Evolutionary conservation across 2,888 invertebrate species (phyloP), one percentile per base, ranked within the genome.

Genomic region (Ctenicera cuprea): DNA sequence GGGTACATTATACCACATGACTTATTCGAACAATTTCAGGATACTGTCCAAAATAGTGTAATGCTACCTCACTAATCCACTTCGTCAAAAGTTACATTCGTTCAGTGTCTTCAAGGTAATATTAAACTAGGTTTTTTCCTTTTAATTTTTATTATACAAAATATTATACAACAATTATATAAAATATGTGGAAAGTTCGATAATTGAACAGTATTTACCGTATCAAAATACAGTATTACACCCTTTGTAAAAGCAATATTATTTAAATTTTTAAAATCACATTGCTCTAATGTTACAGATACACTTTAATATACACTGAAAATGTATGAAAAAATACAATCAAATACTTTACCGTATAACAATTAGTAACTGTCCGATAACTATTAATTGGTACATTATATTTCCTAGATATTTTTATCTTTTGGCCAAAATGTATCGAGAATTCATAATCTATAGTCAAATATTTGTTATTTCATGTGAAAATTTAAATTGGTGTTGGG

Each of bases 31-130:
- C n/a, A n/a, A n/a, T 33, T 77, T 16, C 50, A 81, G 80, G 75
- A 80, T 18, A 73, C 76, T 7, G 80, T 79, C 1, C 37, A 80
- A 64, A 72, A 22, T 22, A 82, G 80, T 73, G 75, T 82, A 14
- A 82, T 82, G 81, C 37, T 77, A 30, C 74, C 75, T 65, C 71
- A 75, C 37, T 78, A 69, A 72, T 12, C 11, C 22, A 18, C 33
- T 62, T 5, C 20, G 1, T 38, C 16, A 4, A 16, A n/a, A 7
- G 3, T 1, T 45, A n/a, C n/a, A n/a, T 3, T 45, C 16, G 9
- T 38, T 12, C 9, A 38, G 38, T 38, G 38, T 38, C 38, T 38
- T 38, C n/a, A n/a, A n/a, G n/a, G n/a, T 50, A 12, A 9, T 50
- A 22, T 50, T 18, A 1, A 50, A 14, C n/a, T 41, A 33, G 1